Evolutionary conservation across 1,140 invertebrate species (phyloP), one percentile per base, ranked within the genome.

Genomic region (Atta colombica): DNA sequence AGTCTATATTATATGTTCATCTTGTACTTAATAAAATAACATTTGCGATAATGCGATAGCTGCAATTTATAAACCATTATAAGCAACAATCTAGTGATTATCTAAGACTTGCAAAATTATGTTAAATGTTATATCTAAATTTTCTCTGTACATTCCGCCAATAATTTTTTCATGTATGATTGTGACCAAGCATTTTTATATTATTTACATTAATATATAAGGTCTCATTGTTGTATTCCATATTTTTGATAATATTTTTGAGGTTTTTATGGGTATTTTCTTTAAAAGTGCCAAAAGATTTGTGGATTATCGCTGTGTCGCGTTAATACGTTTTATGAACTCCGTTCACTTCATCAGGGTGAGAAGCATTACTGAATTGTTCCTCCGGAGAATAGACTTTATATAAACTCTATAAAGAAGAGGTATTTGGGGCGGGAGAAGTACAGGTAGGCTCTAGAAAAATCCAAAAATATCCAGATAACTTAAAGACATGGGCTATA

Each of bases 191-290:
- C 7, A 75, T 61, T 60, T 60, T 60, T 61, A 8, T 16, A 45
- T 49, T 14, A 45, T 45, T 74, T 35, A 21, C 53, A 14, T 14
- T 58, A 60, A 75, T 74, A 0, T 74, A 53, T 74, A 58, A 74
- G 53, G 3, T 21, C 18, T 31, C 3, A 55, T 3, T 74, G 28
- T 3, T 74, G 28, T 74, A 58, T 74, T 74, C n/a, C 53, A 35
- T 21, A 12, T 51, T 51, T 51, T 74, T 45, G 39, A 45, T 45
- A 45, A 45, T 12, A 12, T 8, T 45, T 45, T 45, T 45, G 39
- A 45, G 8, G 2, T 45, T 8, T 45, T 45, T 10, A 45, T 0
- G 39, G 8, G 2, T 45, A 10, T 45, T 45, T 12, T 45, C 39
- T 45, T 45, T 7, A 45, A 10, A 45, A 10, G 2, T 12, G 39